Evolutionary conservation across 30 jellyfish, hydroid and myxozoan genomes (phyloP), one percentile per base, ranked within the genome.

Genomic region (Aurelia aurita): DNA sequence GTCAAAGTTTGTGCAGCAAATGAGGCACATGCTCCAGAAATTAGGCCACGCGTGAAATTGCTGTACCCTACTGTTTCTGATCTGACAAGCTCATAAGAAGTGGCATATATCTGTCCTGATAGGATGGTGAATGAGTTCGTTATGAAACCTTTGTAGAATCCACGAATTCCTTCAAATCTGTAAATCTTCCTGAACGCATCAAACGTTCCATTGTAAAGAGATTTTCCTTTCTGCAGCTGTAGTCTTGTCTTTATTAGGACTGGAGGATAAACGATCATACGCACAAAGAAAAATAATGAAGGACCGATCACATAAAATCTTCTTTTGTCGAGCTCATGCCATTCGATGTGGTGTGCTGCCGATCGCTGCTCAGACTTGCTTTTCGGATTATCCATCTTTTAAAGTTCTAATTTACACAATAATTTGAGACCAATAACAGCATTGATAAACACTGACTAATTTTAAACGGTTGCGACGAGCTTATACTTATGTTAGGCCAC

Each of bases 1-100:
- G 99, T 94, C 25, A 84, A 45, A 7, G 99, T 88, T 74, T 88
- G 99, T 2, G 98, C 97, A 12, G 97, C 97, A 43, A 94, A 86
- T 53, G 99, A 94, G 1, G 99, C 99, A 83, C 96, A 77, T 15
- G 62, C 89, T 25, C 99, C 99, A 22, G 99, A 96, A 2, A 89
- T 70, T 59, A 85, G 59, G 31, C 99, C 96, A 28, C 91, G 82
- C 7, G 66, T 59, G 31, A 90, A 72, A 55, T 85, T 82, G 21
- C 90, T 72, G 70, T 87, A 71, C 44, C 66, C 91, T 5, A 94
- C 62, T 0, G 89, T 64, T 58, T 68, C 60, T 57, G 95, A 60
- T 22, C 99, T 79, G 18, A 85, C 79, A n/a, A 84, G 54, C 58
- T 94, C 99, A 65, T 80, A 88, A 0, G 97, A 89, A 8, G 99